Conservation (phyloP, 2,888 invertebrate genomes). For the Carterocephalus palaemon region DNA sequence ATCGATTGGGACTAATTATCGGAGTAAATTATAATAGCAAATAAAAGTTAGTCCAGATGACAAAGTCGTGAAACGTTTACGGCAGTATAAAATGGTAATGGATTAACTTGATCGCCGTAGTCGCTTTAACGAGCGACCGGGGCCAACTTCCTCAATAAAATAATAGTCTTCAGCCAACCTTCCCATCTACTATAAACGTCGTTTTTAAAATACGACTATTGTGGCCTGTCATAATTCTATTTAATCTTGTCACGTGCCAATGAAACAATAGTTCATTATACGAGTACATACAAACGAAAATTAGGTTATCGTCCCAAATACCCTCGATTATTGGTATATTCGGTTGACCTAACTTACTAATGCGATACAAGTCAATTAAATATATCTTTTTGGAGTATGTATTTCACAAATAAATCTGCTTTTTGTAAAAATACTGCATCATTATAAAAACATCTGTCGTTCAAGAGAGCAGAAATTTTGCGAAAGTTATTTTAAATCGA, state of each 20-base stretch:
- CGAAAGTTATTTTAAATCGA: constrained; percentile 19
- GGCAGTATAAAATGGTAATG: constrained; percentile 73
- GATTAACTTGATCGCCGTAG: constrained; percentile 64
- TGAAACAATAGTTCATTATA: not conserved
- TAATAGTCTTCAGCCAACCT: constrained; percentile 50
- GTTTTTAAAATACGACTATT: constrained; percentile 32
- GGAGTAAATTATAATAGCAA: constrained; percentile 35
- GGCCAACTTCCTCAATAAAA: constrained; percentile 75
- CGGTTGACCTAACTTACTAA: too few relatives aligned
- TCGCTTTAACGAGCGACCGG: constrained; percentile 63
- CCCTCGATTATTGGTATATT: too few relatives aligned
- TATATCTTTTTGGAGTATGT: too few relatives aligned
- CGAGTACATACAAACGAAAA: too few relatives aligned
- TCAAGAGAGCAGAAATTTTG: constrained; percentile 18
- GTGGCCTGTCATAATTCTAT: not conserved
- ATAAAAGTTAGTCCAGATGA: constrained; percentile 51
- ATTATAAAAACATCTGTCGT: constrained; percentile 16
- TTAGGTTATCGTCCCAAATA: too few relatives aligned
- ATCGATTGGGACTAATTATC: constrained; percentile 34
- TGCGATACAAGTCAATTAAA: too few relatives aligned
- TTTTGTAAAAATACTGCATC: constrained; percentile 19
- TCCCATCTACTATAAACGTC: constrained; percentile 34
- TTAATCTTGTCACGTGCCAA: not conserved
- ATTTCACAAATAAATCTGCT: constrained; percentile 2
- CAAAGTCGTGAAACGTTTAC: constrained; percentile 71